A percentile compares a stretch with the other conserved stretches of the same genome.
phyloP scores from a whole-genome alignment of 2,888 invertebrate species.

The Toxonevra muliebris region DNA sequence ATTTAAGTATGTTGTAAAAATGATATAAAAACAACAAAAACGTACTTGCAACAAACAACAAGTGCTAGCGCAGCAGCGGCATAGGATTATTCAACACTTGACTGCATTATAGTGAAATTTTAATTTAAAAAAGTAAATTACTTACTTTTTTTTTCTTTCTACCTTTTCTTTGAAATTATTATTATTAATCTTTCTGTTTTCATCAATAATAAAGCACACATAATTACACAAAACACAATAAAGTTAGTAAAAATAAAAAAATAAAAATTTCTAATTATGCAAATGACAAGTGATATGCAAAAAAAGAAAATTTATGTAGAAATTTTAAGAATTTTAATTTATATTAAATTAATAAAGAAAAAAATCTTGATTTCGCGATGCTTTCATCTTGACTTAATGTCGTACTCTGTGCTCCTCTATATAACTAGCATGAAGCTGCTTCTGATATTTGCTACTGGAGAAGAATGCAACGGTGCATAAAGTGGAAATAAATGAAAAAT shows the following conservation, averaged over 20 bases:
- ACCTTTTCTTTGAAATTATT: background rate
- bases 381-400: background rate
- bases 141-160: background rate
- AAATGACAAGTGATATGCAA: background rate
- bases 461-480: constrained; percentile 40
- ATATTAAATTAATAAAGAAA: background rate
- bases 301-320: background rate
- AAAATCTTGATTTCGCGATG: background rate
- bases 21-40: too few species aligned
- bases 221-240: background rate
- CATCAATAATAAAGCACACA: constrained; percentile 1
- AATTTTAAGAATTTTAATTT: background rate
- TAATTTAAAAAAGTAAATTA: background rate
- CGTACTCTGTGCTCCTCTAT: background rate
- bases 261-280: background rate
- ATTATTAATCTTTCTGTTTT: constrained; percentile 2
- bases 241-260: background rate
- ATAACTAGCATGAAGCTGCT: background rate
- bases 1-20: too few species aligned
- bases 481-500: constrained; percentile 35
- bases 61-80: too few species aligned
- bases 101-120: constrained; percentile 10
- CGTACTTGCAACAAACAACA: too few species aligned
- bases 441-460: background rate
- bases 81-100: constrained; percentile 3